A percentile compares a stretch with the other conserved stretches of the same genome.
Evolutionary conservation across 2,888 invertebrate genomes (phyloP).

Genomic region (Drosophila yooni): DNA sequence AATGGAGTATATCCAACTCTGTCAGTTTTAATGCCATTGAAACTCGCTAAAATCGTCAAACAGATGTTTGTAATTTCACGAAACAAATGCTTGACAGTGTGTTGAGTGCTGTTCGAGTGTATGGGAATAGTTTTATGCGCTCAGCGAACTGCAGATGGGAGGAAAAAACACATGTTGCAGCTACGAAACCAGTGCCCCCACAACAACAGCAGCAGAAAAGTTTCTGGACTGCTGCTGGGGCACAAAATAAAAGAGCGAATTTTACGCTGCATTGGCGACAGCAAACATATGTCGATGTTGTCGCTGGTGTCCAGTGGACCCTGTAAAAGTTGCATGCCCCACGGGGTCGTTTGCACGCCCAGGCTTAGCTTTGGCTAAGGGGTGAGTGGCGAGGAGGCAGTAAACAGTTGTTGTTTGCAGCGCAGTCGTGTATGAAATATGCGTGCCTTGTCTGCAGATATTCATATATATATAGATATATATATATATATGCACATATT

Average conservation of each 20-base stretch:
- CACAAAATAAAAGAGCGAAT: constrained; percentile 50
- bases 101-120: constrained; percentile 23
- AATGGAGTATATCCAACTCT: background rate
- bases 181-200: constrained; percentile 26
- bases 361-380: constrained; percentile 5
- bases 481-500: constrained; percentile 42
- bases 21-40: background rate
- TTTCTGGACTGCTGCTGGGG: background rate
- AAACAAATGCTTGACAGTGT: constrained; percentile 12
- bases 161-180: constrained; percentile 51
- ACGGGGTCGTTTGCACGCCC: constrained; percentile 66
- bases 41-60: constrained; percentile 2
- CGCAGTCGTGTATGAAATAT: constrained; percentile 65
- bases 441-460: constrained; percentile 44
- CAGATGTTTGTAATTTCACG: constrained; percentile 47
- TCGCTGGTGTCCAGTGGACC: constrained; percentile 47
- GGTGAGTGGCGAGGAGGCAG: background rate
- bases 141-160: constrained; percentile 34
- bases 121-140: constrained; percentile 22
- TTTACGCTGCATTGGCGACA: constrained; percentile 75
- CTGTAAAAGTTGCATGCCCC: constrained; percentile 59
- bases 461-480: background rate
- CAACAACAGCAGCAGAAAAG: constrained; percentile 11
- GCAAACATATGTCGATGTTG: constrained; percentile 65
- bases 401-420: constrained; percentile 12